Evolutionary conservation across 2,888 invertebrate genomes (phyloP), one percentile per base, ranked within the genome.

Genomic region (Neelides folsomi): DNA sequence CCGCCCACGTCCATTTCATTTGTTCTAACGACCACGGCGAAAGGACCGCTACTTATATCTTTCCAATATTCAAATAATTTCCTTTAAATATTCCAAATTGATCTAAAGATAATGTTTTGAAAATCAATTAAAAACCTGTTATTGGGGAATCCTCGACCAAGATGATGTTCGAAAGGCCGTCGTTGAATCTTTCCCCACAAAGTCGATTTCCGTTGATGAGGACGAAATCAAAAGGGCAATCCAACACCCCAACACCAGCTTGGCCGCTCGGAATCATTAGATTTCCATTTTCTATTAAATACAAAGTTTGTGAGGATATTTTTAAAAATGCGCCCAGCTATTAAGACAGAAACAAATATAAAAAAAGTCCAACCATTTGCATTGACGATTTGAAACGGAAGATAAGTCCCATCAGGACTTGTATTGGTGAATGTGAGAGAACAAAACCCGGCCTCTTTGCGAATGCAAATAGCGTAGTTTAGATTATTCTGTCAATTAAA

Each of bases 191-290:
- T 49, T 82, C 81, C 0, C 84, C 85, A 64, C 85, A 86, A 2
- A 86, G 71, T 50, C 84, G 73, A 19, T 79, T 75, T 12, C 82
- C 81, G 47, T 81, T 78, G 55, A 83, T 73, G 1, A 81, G 72
- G 42, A 85, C 73, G 71, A 79, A 86, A 67, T 85, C 85, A 59
- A 79, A 79, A 0, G 83, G 83, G 67, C 85, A 86, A 69, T 82
- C 81, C 63, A 80, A 77, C 50, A 81, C 76, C 65, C 83, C 84
- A 44, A 80, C 80, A 0, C 83, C 85, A 1, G 84, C 84, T 68
- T 83, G 82, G 1, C 77, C 77, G 34, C 76, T 75, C 2, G 81
- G 78, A 36, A 64, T 58, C 7, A 60, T 55, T 10, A 66, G 51
- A 12, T 58, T 54, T n/a, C 60, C 59, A 38, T 45, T 39, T 27